Percentiles rank a stretch among this genome's conserved stretches.
Evolutionary conservation across 2,797 vertebrate genomes (phyloP).

Genomic region (Pelochelys cantorii): DNA sequence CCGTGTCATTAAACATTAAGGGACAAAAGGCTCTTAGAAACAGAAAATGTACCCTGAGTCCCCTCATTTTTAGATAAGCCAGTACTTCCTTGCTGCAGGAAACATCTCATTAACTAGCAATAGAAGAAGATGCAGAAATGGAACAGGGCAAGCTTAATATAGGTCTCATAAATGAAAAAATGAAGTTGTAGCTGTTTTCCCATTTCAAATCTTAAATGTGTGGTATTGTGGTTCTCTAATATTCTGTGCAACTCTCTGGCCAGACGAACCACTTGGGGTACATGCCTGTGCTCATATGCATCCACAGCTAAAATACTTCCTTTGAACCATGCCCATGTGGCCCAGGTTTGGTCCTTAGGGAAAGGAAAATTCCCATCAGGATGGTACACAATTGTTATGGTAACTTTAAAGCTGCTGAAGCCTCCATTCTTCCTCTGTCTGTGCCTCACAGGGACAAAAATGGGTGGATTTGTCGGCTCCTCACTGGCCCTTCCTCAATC

Average conservation of each 20-base stretch:
- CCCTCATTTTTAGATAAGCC: not conserved
- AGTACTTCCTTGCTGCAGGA: not conserved
- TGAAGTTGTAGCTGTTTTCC: not conserved
- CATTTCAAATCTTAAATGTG: not conserved
- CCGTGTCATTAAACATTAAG: not conserved
- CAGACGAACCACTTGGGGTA: no score
- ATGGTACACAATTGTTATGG: not conserved
- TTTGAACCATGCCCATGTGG: not conserved
- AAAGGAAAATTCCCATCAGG: not conserved
- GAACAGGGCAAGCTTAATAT: not conserved
- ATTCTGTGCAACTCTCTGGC: not conserved
- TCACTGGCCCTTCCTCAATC: not conserved
- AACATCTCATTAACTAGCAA: not conserved
- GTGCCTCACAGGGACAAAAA: not conserved
- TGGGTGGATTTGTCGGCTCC: not conserved
- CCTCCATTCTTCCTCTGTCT: not conserved
- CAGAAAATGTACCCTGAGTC: not conserved
- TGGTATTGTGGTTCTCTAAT: not conserved
- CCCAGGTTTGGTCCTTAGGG: not conserved
- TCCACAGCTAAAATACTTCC: not conserved
- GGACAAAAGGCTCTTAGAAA: not conserved
- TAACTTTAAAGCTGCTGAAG: not conserved
- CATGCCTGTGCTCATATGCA: fast-evolving
- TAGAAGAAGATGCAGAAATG: not conserved
- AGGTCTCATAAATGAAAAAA: not conserved